Conservation (phyloP, 2,113 vertebrate genomes). For the Salvator merianae region DNA sequence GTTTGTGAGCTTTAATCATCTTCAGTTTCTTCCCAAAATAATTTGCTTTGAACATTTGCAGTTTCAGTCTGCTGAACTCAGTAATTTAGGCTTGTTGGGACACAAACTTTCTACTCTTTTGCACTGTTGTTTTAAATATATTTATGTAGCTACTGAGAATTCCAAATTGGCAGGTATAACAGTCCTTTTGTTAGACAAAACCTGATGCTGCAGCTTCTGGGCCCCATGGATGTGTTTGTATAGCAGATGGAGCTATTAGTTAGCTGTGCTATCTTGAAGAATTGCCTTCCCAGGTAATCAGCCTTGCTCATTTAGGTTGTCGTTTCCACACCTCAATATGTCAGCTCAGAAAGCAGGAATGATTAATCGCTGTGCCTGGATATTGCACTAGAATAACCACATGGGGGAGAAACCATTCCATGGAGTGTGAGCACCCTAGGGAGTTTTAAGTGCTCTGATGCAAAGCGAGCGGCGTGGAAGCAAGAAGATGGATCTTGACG, state of each 20-base stretch:
- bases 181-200: slow-evolving; percentile 37
- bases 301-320: slow-evolving; percentile 83
- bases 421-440: slow-evolving; percentile 47
- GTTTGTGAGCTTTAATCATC: neutral
- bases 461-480: slow-evolving; percentile 66
- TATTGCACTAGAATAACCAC: slow-evolving; percentile 63
- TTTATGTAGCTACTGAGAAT: slow-evolving; percentile 45
- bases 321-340: slow-evolving; percentile 75
- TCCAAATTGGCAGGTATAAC: slow-evolving; percentile 61
- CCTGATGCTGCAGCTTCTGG: slow-evolving; percentile 63
- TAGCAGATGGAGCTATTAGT: slow-evolving; percentile 83
- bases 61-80: accelerated
- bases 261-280: slow-evolving; percentile 78
- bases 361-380: slow-evolving; percentile 77
- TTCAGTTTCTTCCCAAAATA: neutral
- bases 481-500: slow-evolving; percentile 61
- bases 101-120: neutral
- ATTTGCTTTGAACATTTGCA: neutral
- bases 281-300: slow-evolving; percentile 90
- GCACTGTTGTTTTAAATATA: neutral
- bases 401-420: slow-evolving; percentile 50
- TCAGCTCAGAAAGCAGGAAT: slow-evolving; percentile 74
- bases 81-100: neutral
- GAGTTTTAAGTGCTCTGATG: slow-evolving; percentile 59
- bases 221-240: slow-evolving; percentile 71